A percentile compares a stretch with the other conserved stretches of the same genome.
Evolutionary conservation across 1,140 invertebrate genomes (phyloP).

Genomic region (Zophobas atratus): DNA sequence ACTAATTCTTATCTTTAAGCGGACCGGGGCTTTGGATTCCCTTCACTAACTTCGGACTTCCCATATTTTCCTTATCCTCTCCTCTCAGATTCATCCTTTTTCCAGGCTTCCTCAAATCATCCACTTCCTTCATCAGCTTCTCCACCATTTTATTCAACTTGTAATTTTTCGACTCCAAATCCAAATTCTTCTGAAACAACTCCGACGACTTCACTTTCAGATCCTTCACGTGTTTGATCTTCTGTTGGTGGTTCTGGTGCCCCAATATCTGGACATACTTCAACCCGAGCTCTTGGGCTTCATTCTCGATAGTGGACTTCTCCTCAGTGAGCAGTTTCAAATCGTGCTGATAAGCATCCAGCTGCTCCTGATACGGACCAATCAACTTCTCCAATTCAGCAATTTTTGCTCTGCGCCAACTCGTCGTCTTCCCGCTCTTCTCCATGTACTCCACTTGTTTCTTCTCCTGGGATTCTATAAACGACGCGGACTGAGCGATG

Average conservation of each 20-base stretch:
- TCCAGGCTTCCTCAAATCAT: slow-evolving; percentile 50
- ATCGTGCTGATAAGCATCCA: slow-evolving; percentile 59
- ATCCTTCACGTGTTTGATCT: slow-evolving; percentile 76
- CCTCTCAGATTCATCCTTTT: slow-evolving; percentile 55
- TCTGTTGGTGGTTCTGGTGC: slow-evolving; percentile 80
- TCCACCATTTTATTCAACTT: slow-evolving; percentile 59
- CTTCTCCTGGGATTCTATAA: slow-evolving; percentile 37
- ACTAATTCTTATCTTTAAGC: slow-evolving; percentile 62
- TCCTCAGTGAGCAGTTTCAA: slow-evolving; percentile 49
- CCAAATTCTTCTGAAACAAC: slow-evolving; percentile 54
- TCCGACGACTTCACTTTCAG: slow-evolving; percentile 73
- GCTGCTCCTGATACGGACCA: slow-evolving; percentile 59
- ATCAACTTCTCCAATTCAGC: slow-evolving; percentile 60
- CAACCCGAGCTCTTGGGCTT: slow-evolving; percentile 69
- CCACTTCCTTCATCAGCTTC: slow-evolving; percentile 59
- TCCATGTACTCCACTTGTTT: slow-evolving; percentile 59
- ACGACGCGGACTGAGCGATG: neutral
- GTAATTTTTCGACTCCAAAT: slow-evolving; percentile 57
- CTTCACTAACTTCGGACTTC: slow-evolving; percentile 60
- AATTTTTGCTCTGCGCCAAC: slow-evolving; percentile 58
- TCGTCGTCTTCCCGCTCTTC: slow-evolving; percentile 63
- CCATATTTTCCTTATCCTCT: slow-evolving; percentile 64
- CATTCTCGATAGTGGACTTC: slow-evolving; percentile 56
- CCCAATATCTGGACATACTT: slow-evolving; percentile 77
- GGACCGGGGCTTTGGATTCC: slow-evolving; percentile 60